A percentile compares a stretch with the other conserved stretches of the same genome.
These are phyloP conservation scores for Drosophila borealis DNA, from an alignment of 2,888 invertebrate genomes.

Conservation along the genomic window DNA sequence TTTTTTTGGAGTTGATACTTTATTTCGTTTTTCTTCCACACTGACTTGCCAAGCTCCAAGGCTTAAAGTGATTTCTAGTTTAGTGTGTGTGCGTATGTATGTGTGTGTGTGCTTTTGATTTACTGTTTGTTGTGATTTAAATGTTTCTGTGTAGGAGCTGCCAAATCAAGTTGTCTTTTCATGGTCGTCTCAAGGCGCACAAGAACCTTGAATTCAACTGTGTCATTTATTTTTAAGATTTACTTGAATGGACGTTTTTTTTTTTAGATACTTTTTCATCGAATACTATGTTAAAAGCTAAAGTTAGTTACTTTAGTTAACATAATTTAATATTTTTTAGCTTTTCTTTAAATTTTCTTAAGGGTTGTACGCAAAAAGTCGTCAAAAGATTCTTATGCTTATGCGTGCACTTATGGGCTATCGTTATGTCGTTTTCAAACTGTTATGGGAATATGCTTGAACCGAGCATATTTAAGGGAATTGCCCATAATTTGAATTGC, in stretches of 20 bases:
- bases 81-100: conserved; percentile 7
- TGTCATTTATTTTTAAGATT: too few relatives aligned
- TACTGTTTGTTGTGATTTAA: conserved; percentile 60
- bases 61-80: conserved; percentile 58
- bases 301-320: too few relatives aligned
- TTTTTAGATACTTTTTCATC: too few relatives aligned
- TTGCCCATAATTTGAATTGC: conserved; percentile 27
- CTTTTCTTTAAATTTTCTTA: not conserved
- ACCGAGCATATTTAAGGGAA: conserved; percentile 5
- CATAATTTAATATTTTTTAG: too few relatives aligned
- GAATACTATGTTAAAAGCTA: not conserved
- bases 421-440: conserved; percentile 27
- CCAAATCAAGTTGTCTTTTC: conserved; percentile 54
- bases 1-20: conserved; percentile 41
- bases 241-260: not conserved
- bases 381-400: not conserved
- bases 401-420: not conserved
- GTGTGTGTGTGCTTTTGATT: conserved; percentile 37
- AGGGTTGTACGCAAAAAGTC: not conserved
- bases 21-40: conserved; percentile 34
- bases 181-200: conserved; percentile 34
- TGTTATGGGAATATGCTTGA: conserved; percentile 7
- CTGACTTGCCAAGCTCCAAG: conserved; percentile 46
- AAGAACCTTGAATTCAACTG: not conserved
- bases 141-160: conserved; percentile 28